Base-by-base conservation (phyloP, 2,797 vertebrate species). In the Spinus pinus region DNA sequence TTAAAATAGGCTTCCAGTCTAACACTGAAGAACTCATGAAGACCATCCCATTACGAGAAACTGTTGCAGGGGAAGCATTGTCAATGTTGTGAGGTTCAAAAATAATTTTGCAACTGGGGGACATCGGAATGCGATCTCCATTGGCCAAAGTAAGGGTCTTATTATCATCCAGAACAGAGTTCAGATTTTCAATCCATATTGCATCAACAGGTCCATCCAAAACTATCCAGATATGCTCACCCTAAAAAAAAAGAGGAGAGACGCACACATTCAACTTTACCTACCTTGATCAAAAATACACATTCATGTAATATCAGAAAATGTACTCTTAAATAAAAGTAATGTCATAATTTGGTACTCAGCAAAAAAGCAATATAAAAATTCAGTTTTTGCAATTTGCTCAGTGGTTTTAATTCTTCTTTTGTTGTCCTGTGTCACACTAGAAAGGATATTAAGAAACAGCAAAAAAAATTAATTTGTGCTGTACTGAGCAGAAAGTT, bases 171-270 rank as follows among this genome's bases (percentile, higher is more conserved):
- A 99, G 97, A 87, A 99, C 99, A 0, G 99, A 99, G 97, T 99
- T 99, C n/a, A 99, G 98, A 94, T 99, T 99, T 97, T 99, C 99
- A 88, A 99, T 99, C 99, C 99, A 99, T 96, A 99, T 99, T 69
- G 99, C 99, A 93, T 99, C 99, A 23, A 99, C 99, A 22, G 99
- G 99, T 61, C 99, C 99, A 95, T 99, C 99, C 88, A 99, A 97
- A 70, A 99, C 98, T 78, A 99, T 99, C 99, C 99, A 99, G 91
- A 99, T 98, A 96, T 99, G 98, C 51, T 99, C 99, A 19, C 81
- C 81, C 96, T 96, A 33, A 78, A 86, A 65, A 27, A 5, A 47
- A 42, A 46, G 46, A 6, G 2, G 12, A 47, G 7, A 91, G 3
- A 71, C 2, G 69, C 81, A 62, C 4, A 67, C 12, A 65, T 33